Base-by-base conservation (phyloP, 2,888 invertebrate species). In the Synergus japonicus region DNA sequence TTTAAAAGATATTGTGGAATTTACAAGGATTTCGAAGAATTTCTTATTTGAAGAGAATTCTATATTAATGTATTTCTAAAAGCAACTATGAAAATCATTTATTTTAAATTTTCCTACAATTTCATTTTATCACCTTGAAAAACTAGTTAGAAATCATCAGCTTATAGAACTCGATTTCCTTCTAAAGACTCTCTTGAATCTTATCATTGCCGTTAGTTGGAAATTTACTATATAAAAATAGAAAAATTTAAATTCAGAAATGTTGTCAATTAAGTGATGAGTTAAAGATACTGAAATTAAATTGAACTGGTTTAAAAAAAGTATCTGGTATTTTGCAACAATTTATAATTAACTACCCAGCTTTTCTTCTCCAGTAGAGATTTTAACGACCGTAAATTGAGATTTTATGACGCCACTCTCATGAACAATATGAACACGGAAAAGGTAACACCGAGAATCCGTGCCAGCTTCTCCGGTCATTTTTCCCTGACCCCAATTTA, bases 401-500 rank as follows among this genome's bases (percentile, higher is more conserved):
- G 10, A 0, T 22, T 60, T 60, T 60, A 22, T 22, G 60, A 22
- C 12, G 60, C 10, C 22, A 22, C 22, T 29, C 22, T 29, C 22
- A 12, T 60, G 22, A 60, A 60, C 60, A 60, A 12, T 22, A 22
- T 60, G 22, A 60, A 63, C n/a, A 73, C 37, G 43, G 76, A 65
- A 66, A 64, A 58, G 12, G 37, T 60, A 60, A 60, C 22, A 5
- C 22, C 60, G 4, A 67, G 80, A 80, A 81, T 82, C 78, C 65
- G 80, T 80, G 79, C 37, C 78, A 76, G 66, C 67, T 66, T 54
- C 79, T 64, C 22, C 8, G 58, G 13, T 37, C 77, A 78, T 77
- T 83, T 67, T 81, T 76, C 83, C 82, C 78, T 80, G 83, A 80
- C 83, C 83, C 79, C 82, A 78, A 81, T 83, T 76, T 78, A 82